Evolutionary conservation across 2,113 vertebrate species (phyloP).

Genomic region (Mormyrus lacerda): DNA sequence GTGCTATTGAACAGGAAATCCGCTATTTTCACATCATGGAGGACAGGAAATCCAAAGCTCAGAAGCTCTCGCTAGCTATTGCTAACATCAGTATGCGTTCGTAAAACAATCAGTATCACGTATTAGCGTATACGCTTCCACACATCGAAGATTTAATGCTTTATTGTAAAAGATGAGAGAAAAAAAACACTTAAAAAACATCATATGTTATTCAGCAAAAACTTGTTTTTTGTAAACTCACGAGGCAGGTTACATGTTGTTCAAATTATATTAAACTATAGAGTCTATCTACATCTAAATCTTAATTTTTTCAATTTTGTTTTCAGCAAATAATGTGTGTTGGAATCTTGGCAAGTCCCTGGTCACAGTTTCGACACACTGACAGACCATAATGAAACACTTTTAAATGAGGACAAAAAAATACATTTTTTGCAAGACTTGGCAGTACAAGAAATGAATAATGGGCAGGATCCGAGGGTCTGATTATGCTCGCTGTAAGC

Average conservation of each 20-base stretch:
- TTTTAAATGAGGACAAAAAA: neutral
- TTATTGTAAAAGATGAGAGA: neutral
- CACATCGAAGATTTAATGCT: neutral
- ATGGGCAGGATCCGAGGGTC: neutral
- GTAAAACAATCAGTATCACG: neutral
- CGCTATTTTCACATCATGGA: neutral
- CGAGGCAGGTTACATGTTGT: neutral
- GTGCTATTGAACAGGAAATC: neutral
- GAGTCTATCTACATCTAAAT: neutral
- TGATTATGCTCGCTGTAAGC: neutral
- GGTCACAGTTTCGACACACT: neutral
- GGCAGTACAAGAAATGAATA: constrained; percentile 10
- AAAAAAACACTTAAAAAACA: neutral
- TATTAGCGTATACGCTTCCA: neutral
- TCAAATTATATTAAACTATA: constrained; percentile 15
- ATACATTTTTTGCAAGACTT: neutral
- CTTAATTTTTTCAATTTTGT: neutral
- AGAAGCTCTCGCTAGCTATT: neutral
- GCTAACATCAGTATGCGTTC: neutral
- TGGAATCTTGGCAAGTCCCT: neutral
- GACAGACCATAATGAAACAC: constrained; percentile 9
- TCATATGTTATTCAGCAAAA: neutral
- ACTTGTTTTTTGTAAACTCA: neutral
- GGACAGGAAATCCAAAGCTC: neutral
- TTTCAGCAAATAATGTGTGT: neutral